phyloP scores from a whole-genome alignment of 2,797 vertebrate genomes.

The Diplodus sargus region DNA sequence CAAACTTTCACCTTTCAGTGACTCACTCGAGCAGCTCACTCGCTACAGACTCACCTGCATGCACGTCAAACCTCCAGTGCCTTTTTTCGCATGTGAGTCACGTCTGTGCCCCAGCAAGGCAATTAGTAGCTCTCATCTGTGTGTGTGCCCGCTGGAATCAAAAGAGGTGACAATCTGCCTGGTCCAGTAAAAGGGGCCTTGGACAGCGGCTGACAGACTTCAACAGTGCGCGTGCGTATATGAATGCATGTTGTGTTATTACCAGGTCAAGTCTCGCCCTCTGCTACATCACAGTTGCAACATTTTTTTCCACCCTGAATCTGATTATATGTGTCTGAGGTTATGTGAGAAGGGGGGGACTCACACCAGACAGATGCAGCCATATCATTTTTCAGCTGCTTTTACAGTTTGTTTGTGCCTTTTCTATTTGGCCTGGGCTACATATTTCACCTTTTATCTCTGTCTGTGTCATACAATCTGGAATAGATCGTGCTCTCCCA shows the following conservation, averaged over 20 bases:
- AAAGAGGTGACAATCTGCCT: slow-evolving; percentile 66
- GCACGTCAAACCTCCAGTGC: slow-evolving; percentile 28
- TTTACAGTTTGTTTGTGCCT: slow-evolving; percentile 27
- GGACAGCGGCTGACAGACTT: slow-evolving; percentile 48
- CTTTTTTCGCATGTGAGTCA: slow-evolving; percentile 69
- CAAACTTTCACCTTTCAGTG: slow-evolving; percentile 22
- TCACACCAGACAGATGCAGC: neutral
- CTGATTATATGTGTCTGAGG: neutral
- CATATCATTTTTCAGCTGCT: slow-evolving; percentile 32
- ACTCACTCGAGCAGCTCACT: slow-evolving; percentile 41
- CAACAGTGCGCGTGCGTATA: neutral
- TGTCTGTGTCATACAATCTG: slow-evolving; percentile 50
- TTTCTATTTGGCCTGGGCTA: slow-evolving; percentile 1
- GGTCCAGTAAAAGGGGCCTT: slow-evolving; percentile 56
- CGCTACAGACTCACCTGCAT: slow-evolving; percentile 24
- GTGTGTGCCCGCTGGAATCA: slow-evolving; percentile 62
- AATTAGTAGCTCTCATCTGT: slow-evolving; percentile 75
- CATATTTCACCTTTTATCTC: slow-evolving; percentile 47
- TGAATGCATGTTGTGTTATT: slow-evolving; percentile 40
- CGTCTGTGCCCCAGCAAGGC: slow-evolving; percentile 65
- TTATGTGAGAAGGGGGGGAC: slow-evolving; percentile 1
- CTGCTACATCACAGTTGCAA: slow-evolving; percentile 18
- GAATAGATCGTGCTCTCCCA: slow-evolving; percentile 53
- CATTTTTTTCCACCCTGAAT: slow-evolving; percentile 17
- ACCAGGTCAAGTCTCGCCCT: slow-evolving; percentile 34